Percentiles rank a stretch among this genome's conserved stretches.
Evolutionary conservation across 2,113 vertebrate species (phyloP).

Genomic region (Candoia aspera): DNA sequence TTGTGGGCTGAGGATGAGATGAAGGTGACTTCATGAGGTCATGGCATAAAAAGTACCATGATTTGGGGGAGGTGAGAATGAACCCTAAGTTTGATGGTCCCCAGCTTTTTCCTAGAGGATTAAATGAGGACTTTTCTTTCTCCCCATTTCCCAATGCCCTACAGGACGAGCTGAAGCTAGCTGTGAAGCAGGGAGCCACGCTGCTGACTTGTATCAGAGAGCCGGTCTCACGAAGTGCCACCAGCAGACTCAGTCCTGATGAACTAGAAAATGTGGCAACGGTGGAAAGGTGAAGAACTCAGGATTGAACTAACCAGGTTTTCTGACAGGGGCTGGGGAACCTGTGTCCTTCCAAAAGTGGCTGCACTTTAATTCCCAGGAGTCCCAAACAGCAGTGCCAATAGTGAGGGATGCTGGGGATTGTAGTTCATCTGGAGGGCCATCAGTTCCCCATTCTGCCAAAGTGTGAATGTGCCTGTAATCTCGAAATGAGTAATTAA

Average conservation of each 20-base stretch:
- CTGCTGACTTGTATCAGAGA: slow-evolving; percentile 87
- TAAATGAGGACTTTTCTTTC: neutral
- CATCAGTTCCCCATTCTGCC: too few species aligned
- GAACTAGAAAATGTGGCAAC: slow-evolving; percentile 90
- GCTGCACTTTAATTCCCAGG: too few species aligned
- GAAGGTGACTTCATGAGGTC: too few species aligned
- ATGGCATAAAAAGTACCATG: too few species aligned
- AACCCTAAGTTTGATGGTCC: too few species aligned
- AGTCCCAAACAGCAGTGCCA: too few species aligned
- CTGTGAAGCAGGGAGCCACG: slow-evolving; percentile 87
- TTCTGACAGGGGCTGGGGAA: neutral
- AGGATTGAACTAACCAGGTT: neutral
- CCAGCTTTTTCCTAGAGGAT: neutral
- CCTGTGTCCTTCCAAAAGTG: too few species aligned
- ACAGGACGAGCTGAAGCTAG: slow-evolving; percentile 88
- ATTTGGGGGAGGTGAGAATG: too few species aligned
- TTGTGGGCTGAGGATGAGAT: too few species aligned
- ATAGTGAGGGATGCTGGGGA: too few species aligned
- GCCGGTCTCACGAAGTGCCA: slow-evolving; percentile 78
- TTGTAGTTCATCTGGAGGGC: neutral
- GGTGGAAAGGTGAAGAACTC: slow-evolving; percentile 84
- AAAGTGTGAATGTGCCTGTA: neutral
- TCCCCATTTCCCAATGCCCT: slow-evolving; percentile 13
- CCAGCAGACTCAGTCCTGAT: slow-evolving; percentile 82
- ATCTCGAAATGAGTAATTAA: neutral